These are phyloP conservation scores for Mastomys natalensis DNA, from an alignment of 2,113 vertebrate genomes.

Conservation along the genomic window DNA sequence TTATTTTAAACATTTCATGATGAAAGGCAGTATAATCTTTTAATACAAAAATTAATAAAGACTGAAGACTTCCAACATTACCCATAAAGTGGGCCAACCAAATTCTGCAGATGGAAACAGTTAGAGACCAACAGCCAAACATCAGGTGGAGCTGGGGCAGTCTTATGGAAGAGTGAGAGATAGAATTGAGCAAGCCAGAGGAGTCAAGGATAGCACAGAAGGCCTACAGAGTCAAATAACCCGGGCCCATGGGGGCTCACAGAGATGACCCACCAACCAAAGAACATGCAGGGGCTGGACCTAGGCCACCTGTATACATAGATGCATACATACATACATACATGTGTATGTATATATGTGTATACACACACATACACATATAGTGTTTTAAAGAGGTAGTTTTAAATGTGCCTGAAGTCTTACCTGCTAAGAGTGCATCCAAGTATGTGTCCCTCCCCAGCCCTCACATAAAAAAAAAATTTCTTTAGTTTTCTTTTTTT, in stretches of 20 bases:
- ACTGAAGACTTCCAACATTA: not conserved
- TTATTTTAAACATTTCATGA: conserved; percentile 43
- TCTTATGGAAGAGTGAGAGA: too few relatives aligned
- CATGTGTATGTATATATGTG: too few relatives aligned
- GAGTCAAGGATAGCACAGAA: too few relatives aligned
- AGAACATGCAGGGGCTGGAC: too few relatives aligned
- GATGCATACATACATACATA: not conserved
- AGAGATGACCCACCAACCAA: too few relatives aligned
- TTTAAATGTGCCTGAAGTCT: not conserved
- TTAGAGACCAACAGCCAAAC: too few relatives aligned
- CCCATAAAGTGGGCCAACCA: not conserved
- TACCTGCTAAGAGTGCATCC: not conserved
- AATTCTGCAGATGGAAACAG: not conserved
- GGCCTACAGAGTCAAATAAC: too few relatives aligned
- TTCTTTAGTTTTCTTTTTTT: too few relatives aligned
- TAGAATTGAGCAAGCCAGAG: too few relatives aligned
- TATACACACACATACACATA: not conserved
- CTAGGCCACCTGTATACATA: too few relatives aligned
- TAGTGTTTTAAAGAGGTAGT: not conserved
- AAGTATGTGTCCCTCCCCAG: not conserved
- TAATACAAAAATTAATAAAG: conserved; percentile 20
- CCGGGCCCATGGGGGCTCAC: too few relatives aligned
- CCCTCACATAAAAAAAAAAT: not conserved
- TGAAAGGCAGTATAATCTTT: not conserved
- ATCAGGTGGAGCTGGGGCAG: too few relatives aligned